Conservation (phyloP, 2,888 invertebrate genomes). For the Cyclophora albipunctata region DNA sequence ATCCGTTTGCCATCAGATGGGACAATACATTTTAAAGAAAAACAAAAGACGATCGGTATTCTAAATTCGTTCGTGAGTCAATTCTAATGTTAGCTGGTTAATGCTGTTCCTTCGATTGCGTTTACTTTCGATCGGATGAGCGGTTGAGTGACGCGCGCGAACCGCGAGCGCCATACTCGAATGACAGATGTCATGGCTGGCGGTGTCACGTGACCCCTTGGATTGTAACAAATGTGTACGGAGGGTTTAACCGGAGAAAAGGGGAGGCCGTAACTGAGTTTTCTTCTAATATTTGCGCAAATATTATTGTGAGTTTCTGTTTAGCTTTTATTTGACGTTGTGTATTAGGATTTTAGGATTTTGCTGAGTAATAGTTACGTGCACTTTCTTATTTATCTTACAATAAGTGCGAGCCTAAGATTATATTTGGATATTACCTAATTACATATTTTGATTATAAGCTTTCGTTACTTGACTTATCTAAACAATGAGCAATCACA, state of each 20-base stretch:
- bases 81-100: constrained; percentile 4
- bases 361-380: too few relatives aligned
- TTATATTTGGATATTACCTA: too few relatives aligned
- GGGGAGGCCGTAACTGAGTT: constrained; percentile 6
- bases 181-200: constrained; percentile 44
- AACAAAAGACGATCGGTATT: background rate
- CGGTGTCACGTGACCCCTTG: constrained; percentile 39
- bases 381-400: too few relatives aligned
- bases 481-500: too few relatives aligned
- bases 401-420: too few relatives aligned
- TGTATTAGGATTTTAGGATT: too few relatives aligned
- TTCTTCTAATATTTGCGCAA: constrained; percentile 2
- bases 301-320: too few relatives aligned
- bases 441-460: too few relatives aligned
- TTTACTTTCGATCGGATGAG: constrained; percentile 16
- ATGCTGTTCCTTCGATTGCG: constrained; percentile 13
- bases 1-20: too few relatives aligned
- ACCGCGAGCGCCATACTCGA: constrained; percentile 30
- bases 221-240: constrained; percentile 29
- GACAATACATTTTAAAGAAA: constrained; percentile 1
- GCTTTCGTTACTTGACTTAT: too few relatives aligned
- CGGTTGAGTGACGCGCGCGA: constrained; percentile 35
- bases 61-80: constrained; percentile 7
- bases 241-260: constrained; percentile 9
- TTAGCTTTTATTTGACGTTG: too few relatives aligned